Evolutionary conservation across 2,113 vertebrate species (phyloP).

Genomic region (Noturus placidus): DNA sequence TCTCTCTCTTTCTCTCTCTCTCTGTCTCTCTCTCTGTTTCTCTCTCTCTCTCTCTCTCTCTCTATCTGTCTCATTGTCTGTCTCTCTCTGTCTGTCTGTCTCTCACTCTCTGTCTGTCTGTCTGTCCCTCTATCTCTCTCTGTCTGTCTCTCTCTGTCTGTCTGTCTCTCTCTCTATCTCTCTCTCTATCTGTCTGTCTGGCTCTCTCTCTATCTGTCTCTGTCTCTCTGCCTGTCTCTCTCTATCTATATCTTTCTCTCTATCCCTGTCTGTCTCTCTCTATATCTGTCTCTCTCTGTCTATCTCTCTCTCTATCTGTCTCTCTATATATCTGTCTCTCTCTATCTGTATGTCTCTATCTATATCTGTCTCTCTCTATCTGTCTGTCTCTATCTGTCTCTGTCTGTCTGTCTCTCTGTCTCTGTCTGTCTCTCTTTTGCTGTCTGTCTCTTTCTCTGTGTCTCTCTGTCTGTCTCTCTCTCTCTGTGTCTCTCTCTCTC

Average conservation of each 20-base stretch:
- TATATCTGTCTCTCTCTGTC: conserved; percentile 37
- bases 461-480: no score
- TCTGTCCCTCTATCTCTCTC: neutral
- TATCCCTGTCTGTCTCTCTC: neutral
- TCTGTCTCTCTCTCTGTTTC: neutral
- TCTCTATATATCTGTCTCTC: neutral
- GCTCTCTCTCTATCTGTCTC: neutral
- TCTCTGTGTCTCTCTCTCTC: neutral
- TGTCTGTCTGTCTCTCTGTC: no score
- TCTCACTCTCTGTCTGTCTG: neutral
- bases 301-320: neutral
- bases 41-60: neutral
- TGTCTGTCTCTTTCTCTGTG: no score
- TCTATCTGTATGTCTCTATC: conserved; percentile 38
- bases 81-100: neutral
- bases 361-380: neutral
- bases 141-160: neutral
- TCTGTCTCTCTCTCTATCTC: neutral
- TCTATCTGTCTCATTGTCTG: neutral
- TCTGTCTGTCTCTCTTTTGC: no score
- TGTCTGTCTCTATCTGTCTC: neutral
- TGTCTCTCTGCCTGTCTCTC: neutral
- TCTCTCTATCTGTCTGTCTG: neutral
- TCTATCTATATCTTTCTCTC: neutral
- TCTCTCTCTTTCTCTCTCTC: conserved; percentile 17